Evolutionary conservation across 2,888 invertebrate species (phyloP).

Genomic region (Himalopsyche anomala): DNA sequence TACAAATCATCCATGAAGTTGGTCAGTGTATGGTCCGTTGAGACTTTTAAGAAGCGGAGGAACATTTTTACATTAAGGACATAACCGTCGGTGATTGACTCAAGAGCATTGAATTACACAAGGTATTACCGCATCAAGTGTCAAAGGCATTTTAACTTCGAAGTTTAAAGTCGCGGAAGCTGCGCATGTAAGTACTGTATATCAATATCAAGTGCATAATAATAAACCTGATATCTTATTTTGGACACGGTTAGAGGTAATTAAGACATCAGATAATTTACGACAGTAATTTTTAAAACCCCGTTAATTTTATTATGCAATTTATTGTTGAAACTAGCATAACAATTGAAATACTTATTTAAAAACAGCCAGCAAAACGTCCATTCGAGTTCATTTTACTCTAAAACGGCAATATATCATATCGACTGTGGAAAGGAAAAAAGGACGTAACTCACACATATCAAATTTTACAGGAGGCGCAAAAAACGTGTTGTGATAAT

Average conservation of each 20-base stretch:
- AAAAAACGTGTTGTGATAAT: no score
- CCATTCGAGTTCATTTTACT: no score
- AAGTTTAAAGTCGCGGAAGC: conserved; percentile 7
- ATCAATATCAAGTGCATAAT: not conserved
- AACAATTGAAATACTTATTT: no score
- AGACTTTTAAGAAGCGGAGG: not conserved
- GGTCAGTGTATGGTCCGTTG: not conserved
- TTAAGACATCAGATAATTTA: no score
- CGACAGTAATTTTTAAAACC: no score
- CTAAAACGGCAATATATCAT: no score
- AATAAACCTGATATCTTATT: conserved; percentile 28
- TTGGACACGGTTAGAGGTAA: not conserved
- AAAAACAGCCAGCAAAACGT: no score
- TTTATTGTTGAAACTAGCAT: no score
- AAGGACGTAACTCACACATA: no score
- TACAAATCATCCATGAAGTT: not conserved
- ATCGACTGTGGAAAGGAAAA: no score
- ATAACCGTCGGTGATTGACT: conserved; percentile 11
- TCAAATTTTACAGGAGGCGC: no score
- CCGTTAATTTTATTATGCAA: no score
- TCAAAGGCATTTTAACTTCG: not conserved
- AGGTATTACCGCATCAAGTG: conserved; percentile 26
- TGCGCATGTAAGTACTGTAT: not conserved
- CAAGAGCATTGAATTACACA: conserved; percentile 30
- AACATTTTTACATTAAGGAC: not conserved